Evolutionary conservation across 1,140 invertebrate genomes (phyloP).

Genomic region (Ceratina calcarata): DNA sequence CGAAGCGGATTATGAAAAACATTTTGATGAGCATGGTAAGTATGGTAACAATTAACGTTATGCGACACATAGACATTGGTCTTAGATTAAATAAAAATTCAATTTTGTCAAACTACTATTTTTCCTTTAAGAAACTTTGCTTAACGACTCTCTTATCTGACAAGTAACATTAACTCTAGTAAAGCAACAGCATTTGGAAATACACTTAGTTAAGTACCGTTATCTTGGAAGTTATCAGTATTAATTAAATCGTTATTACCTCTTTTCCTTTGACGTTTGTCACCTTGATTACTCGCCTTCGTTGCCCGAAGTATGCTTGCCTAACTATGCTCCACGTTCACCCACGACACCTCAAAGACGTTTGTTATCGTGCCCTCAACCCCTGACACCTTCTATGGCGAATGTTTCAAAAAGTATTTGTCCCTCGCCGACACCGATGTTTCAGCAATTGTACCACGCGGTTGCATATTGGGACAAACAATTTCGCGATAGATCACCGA

Average conservation of each 20-base stretch:
- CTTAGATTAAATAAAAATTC: background rate
- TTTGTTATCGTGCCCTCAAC: constrained; percentile 72
- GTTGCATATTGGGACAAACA: constrained; percentile 80
- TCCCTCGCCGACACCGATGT: constrained; percentile 79
- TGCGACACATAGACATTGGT: background rate
- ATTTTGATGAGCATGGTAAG: constrained; percentile 92
- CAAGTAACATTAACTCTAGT: background rate
- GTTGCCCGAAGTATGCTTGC: constrained; percentile 60
- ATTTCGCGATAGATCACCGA: constrained; percentile 68
- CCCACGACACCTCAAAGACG: constrained; percentile 72
- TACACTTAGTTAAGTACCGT: constrained; percentile 26
- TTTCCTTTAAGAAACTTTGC: constrained; percentile 26
- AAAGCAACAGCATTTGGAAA: background rate
- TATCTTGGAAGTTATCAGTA: constrained; percentile 3
- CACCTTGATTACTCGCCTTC: constrained; percentile 48
- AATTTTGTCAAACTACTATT: background rate
- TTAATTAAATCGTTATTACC: constrained; percentile 36
- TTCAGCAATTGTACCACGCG: constrained; percentile 82
- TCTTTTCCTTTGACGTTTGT: constrained; percentile 30
- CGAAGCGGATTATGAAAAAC: constrained; percentile 91
- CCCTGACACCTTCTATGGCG: constrained; percentile 53
- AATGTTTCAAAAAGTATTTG: constrained; percentile 67
- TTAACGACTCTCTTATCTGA: background rate
- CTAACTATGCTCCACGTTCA: constrained; percentile 69
- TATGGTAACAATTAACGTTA: constrained; percentile 50